phyloP scores from a whole-genome alignment of 2,797 vertebrate species.

The Neosilurus mollespiculum region DNA sequence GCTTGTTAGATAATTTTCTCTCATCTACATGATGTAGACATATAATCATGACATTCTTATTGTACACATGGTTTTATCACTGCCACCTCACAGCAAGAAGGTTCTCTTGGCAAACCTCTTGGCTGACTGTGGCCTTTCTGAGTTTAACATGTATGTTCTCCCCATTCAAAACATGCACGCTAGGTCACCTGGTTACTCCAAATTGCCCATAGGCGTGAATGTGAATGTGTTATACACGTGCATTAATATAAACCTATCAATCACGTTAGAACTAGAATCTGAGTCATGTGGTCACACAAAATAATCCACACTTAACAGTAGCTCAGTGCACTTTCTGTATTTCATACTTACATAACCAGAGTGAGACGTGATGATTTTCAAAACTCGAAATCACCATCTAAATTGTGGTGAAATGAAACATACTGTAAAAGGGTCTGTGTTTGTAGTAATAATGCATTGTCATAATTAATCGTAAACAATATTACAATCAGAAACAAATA shows the following conservation, averaged over 20 bases:
- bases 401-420: neutral
- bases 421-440: neutral
- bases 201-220: too few species aligned
- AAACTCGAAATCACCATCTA: neutral
- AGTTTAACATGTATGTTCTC: too few species aligned
- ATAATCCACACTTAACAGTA: neutral
- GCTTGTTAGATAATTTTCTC: neutral
- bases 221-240: too few species aligned
- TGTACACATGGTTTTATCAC: neutral
- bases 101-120: too few species aligned
- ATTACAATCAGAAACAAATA: neutral
- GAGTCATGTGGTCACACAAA: neutral
- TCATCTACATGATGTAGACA: neutral
- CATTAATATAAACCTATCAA: neutral
- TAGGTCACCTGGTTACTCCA: too few species aligned
- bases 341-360: neutral
- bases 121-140: too few species aligned
- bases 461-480: neutral
- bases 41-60: neutral
- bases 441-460: neutral
- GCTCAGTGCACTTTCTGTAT: neutral
- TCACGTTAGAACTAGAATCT: neutral
- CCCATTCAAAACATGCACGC: too few species aligned
- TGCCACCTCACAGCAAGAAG: too few species aligned
- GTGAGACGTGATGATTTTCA: neutral